These are phyloP conservation scores for Muricea muricata DNA, from an alignment of 92 coral and sea anemone genomes.

Conservation along the genomic window DNA sequence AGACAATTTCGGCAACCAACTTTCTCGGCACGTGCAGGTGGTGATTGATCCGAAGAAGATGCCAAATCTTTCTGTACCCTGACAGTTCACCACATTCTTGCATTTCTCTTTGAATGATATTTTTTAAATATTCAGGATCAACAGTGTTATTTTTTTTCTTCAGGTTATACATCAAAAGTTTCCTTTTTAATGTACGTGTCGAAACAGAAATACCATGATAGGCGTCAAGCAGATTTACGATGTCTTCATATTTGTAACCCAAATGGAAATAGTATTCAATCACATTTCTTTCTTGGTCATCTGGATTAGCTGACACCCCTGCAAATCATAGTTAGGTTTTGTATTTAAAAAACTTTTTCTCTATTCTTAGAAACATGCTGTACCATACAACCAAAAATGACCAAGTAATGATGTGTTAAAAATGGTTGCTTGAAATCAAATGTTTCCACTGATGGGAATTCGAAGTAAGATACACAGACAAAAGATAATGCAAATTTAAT, in stretches of 20 bases:
- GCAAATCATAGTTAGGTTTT: background rate
- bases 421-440: too few species aligned
- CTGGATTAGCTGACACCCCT: background rate
- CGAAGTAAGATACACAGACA: too few species aligned
- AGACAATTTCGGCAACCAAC: constrained; percentile 61
- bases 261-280: constrained; percentile 56
- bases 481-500: too few species aligned
- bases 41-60: constrained; percentile 46
- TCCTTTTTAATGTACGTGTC: constrained; percentile 57
- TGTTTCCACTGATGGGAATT: too few species aligned
- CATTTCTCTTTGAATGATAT: constrained; percentile 55
- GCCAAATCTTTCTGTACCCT: constrained; percentile 68
- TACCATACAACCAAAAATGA: too few species aligned
- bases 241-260: too few species aligned
- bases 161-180: constrained; percentile 53
- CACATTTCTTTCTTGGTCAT: constrained; percentile 28
- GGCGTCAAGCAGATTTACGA: constrained; percentile 22
- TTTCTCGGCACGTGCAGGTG: constrained; percentile 58
- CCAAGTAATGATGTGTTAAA: too few species aligned
- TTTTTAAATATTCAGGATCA: constrained; percentile 42
- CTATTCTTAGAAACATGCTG: too few species aligned
- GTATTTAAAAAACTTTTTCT: background rate
- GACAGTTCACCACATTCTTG: constrained; percentile 63
- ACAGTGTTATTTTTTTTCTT: constrained; percentile 40
- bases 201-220: constrained; percentile 52